Percentiles rank a stretch among this genome's conserved stretches.
Conservation (phyloP, 37 sponge, comb jelly and placozoan genomes). For the Diacarnus erythraeanus region DNA sequence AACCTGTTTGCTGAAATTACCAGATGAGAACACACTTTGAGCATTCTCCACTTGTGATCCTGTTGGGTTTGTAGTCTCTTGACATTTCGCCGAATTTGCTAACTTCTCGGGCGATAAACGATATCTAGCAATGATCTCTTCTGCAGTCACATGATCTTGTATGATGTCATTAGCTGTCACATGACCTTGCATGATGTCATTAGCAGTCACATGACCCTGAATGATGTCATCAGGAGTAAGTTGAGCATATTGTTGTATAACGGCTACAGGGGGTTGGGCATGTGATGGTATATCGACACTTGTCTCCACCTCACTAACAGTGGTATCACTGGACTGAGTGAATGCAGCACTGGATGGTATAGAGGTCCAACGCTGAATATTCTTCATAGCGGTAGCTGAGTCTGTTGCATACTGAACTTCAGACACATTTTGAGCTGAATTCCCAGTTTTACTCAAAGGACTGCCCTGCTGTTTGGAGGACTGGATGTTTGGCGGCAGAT, state of each 20-base stretch:
- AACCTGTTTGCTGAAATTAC: slow-evolving; percentile 23
- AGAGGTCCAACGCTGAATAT: slow-evolving; percentile 15
- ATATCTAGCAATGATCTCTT: not conserved
- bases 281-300: not conserved
- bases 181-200: slow-evolving; percentile 20
- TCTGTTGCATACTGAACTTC: slow-evolving; percentile 16
- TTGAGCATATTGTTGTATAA: not conserved
- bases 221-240: slow-evolving; percentile 14
- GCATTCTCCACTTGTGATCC: slow-evolving; percentile 9
- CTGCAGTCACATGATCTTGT: not conserved
- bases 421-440: not conserved
- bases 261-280: not conserved
- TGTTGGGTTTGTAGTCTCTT: not conserved
- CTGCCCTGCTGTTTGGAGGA: not conserved
- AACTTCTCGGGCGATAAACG: not conserved
- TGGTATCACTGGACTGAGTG: not conserved
- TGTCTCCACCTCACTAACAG: not conserved
- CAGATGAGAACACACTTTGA: slow-evolving; percentile 39
- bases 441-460: not conserved
- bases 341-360: not conserved
- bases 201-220: slow-evolving; percentile 5
- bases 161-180: not conserved
- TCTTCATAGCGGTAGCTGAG: slow-evolving; percentile 19
- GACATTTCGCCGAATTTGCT: not conserved
- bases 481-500: not conserved